Percentiles rank a stretch among this genome's conserved stretches.
Evolutionary conservation across 2,888 invertebrate genomes (phyloP).

Genomic region (Drosophila meridionalis): DNA sequence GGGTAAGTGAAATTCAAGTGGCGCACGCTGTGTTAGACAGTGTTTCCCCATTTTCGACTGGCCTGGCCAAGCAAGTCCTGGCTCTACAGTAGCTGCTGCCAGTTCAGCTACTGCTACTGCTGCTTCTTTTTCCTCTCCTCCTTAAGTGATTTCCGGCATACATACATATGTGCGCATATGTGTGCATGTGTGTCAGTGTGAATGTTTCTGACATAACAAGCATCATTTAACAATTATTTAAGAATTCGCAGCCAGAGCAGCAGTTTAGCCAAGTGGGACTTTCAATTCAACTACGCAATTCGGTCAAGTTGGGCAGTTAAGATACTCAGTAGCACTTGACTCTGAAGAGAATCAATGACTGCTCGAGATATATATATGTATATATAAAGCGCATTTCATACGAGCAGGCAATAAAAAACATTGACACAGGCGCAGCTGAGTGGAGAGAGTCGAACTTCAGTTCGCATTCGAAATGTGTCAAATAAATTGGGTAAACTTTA

Average conservation of each 20-base stretch:
- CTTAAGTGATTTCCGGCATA: constrained; percentile 68
- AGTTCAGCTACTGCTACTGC: constrained; percentile 15
- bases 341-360: neutral
- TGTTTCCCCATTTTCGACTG: constrained; percentile 58
- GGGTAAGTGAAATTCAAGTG: constrained; percentile 79
- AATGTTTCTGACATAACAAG: constrained; percentile 78
- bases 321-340: constrained; percentile 16
- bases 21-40: constrained; percentile 74
- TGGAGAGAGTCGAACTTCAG: constrained; percentile 4
- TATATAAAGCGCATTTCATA: constrained; percentile 25
- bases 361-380: no score
- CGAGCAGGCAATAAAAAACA: constrained; percentile 53
- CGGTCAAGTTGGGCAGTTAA: constrained; percentile 58
- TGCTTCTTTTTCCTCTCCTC: constrained; percentile 17
- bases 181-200: constrained; percentile 36
- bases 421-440: constrained; percentile 35
- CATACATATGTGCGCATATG: constrained; percentile 15
- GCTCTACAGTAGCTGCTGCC: constrained; percentile 25
- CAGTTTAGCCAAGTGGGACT: constrained; percentile 46
- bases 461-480: constrained; percentile 15
- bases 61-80: constrained; percentile 23
- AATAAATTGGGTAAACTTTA: neutral
- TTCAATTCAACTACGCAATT: constrained; percentile 59
- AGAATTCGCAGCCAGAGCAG: constrained; percentile 56
- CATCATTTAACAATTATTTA: constrained; percentile 80